Percentiles rank a stretch among this genome's conserved stretches.
Conservation (phyloP, 2,113 vertebrate species). For the Melanerpes aurifrons region DNA sequence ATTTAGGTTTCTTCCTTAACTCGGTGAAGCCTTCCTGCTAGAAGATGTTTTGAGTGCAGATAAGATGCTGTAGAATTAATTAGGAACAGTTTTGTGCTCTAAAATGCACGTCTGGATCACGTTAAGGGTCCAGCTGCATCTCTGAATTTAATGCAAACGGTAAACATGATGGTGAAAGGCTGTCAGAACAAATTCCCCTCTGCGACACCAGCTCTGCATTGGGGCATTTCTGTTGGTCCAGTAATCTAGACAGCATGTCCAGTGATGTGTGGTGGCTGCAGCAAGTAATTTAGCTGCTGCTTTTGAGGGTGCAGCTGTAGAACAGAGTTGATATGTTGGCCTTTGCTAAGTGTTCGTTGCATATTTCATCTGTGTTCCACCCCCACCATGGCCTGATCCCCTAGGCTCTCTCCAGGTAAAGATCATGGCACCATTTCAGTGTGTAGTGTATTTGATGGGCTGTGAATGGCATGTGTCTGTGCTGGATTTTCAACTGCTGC, state of each 20-base stretch:
- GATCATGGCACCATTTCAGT: background rate
- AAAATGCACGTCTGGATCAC: background rate
- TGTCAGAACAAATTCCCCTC: background rate
- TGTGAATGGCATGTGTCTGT: background rate
- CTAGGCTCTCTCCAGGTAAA: background rate
- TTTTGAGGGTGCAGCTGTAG: background rate
- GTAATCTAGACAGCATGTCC: background rate
- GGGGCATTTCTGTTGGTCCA: background rate
- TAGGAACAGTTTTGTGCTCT: background rate
- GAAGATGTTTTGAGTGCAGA: background rate
- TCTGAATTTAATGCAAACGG: slow-evolving; percentile 1
- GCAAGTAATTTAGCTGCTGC: background rate
- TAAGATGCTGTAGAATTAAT: slow-evolving; percentile 46
- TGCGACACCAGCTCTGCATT: background rate
- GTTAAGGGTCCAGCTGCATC: slow-evolving; percentile 1
- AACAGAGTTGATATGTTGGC: rapidly evolving
- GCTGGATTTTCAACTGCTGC: background rate
- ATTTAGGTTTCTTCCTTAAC: background rate
- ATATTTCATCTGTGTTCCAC: background rate
- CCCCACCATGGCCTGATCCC: background rate
- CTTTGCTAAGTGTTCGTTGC: background rate
- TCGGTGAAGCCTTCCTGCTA: background rate
- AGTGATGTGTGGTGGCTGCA: background rate
- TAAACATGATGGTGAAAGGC: background rate
- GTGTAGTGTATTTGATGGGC: background rate